Base-by-base conservation (phyloP, 2,113 vertebrate genomes). In the Melanerpes formicivorus region DNA sequence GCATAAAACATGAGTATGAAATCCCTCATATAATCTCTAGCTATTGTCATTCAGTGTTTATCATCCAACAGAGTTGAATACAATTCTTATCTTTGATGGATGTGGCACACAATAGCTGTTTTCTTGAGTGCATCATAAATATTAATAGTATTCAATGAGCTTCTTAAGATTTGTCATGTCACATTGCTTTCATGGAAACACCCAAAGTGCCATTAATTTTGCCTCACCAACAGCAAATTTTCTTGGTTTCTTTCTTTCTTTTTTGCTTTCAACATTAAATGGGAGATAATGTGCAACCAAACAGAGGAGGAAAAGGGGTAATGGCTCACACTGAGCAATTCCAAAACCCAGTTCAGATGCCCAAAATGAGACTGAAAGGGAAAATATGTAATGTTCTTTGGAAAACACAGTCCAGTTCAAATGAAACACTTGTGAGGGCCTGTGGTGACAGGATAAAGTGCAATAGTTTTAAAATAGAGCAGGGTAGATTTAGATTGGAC, bases 61-160 rank as follows among this genome's bases (percentile, higher is more conserved):
- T 96, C 85, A 81, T 46, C 92, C 95, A 85, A 87, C 70, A 74
- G 62, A 82, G 93, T 48, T 62, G 78, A 95, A 93, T 81, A 95
- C 93, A 93, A 86, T 91, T 19, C 83, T 93, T 90, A 88, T 85
- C 91, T 83, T 80, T 96, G 97, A 97, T 96, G 95, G 96, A 97
- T 95, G 93, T 72, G 82, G 87, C 48, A 46, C 87, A 95, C 93
- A 92, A 74, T 84, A 74, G 87, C 77, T 94, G 91, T 95, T 92
- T 81, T 95, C 83, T 96, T 93, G 90, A 95, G 74, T 34, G 78
- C 58, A 92, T 92, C 93, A 97, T 95, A 96, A 97, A 97, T 98
- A 98, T 97, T 98, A 96, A 98, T 80, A 29, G 46, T 87, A 91
- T 75, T 87, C 90, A 93, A 23, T 76, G 50, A 94, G 80, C 74